A percentile compares a stretch with the other conserved stretches of the same genome.
These are phyloP conservation scores for Volucella inanis DNA, from an alignment of 2,888 invertebrate species.

Conservation along the genomic window DNA sequence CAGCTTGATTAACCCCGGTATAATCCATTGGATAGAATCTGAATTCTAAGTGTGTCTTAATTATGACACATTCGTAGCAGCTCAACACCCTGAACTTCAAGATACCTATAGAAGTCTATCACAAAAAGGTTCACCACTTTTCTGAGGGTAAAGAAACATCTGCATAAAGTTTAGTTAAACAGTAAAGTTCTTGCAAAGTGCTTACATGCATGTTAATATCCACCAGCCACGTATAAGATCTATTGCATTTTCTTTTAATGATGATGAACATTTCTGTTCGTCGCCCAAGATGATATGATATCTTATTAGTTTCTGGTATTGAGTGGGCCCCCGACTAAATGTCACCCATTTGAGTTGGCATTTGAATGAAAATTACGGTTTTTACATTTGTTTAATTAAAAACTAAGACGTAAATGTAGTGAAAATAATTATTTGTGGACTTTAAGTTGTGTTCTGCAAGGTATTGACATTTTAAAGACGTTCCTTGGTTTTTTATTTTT, in stretches of 20 bases:
- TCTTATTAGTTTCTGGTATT: constrained; percentile 52
- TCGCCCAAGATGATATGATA: constrained; percentile 45
- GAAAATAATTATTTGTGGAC: constrained; percentile 25
- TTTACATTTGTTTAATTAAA: constrained; percentile 33
- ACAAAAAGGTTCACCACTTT: too few species aligned
- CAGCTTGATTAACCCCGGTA: too few species aligned
- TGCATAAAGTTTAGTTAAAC: constrained; percentile 4
- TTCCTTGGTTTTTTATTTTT: not conserved
- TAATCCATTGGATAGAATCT: too few species aligned
- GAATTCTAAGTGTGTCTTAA: too few species aligned
- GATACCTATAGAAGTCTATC: too few species aligned
- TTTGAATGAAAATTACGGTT: constrained; percentile 44
- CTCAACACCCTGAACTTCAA: too few species aligned
- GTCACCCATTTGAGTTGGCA: constrained; percentile 60
- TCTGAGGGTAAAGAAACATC: not conserved
- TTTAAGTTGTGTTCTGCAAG: not conserved
- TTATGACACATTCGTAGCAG: too few species aligned
- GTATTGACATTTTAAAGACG: not conserved
- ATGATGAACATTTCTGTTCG: constrained; percentile 25
- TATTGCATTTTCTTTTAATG: not conserved
- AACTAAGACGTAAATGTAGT: constrained; percentile 4
- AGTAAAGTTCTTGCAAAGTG: constrained; percentile 16
- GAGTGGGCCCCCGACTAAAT: constrained; percentile 50
- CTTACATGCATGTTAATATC: constrained; percentile 20
- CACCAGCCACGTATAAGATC: constrained; percentile 34